Conservation (phyloP, 1,140 invertebrate species). For the Chionoecetes opilio region DNA sequence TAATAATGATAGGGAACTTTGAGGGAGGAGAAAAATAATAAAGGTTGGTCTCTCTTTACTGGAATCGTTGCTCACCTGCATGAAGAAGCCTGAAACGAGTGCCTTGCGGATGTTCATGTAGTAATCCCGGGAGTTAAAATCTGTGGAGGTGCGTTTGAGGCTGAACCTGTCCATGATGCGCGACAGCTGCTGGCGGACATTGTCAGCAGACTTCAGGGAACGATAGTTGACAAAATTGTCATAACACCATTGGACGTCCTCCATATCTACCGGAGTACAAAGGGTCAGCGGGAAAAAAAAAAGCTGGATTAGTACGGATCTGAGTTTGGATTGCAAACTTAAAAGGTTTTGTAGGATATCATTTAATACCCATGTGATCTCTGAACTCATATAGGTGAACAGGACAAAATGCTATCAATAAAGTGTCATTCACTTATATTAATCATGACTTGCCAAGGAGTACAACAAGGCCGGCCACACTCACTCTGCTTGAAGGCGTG, state of each 20-base stretch:
- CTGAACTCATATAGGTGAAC: not conserved
- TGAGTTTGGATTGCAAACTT: not conserved
- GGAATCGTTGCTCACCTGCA: constrained; percentile 91
- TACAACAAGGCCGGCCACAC: constrained; percentile 83
- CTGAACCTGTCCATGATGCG: constrained; percentile 97
- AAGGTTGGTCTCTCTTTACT: too few relatives aligned
- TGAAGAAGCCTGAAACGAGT: constrained; percentile 98
- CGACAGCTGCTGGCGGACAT: constrained; percentile 92
- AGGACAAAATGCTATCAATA: not conserved
- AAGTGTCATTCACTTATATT: not conserved
- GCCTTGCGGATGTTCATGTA: constrained; percentile 99
- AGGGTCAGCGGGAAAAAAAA: constrained; percentile 71
- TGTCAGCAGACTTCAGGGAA: constrained; percentile 96
- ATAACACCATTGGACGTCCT: constrained; percentile 99
- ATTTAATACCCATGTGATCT: not conserved
- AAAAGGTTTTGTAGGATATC: not conserved
- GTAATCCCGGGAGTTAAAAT: constrained; percentile 99
- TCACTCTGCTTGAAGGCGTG: constrained; percentile 99
- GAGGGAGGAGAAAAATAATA: too few relatives aligned
- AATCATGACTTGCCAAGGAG: not conserved
- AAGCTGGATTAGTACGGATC: constrained; percentile 62
- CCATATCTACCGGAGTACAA: constrained; percentile 86
- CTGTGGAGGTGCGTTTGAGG: constrained; percentile 97
- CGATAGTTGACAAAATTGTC: constrained; percentile 99
- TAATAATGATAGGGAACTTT: too few relatives aligned